Evolutionary conservation across 2,113 vertebrate genomes (phyloP).

Genomic region (Centrocercus urophasianus): DNA sequence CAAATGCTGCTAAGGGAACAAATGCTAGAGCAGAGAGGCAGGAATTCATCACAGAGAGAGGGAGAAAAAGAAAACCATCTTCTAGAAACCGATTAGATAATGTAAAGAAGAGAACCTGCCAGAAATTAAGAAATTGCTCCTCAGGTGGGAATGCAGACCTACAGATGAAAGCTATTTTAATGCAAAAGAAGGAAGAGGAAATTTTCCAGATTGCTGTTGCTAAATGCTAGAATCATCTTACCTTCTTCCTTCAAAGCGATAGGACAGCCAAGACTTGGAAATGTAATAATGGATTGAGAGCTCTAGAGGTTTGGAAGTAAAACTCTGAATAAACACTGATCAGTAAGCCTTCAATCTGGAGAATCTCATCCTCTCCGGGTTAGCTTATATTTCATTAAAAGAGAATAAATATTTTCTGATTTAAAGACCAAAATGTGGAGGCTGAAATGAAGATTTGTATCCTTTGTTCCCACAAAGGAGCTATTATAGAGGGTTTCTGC

Average conservation of each 20-base stretch:
- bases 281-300: neutral
- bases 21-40: neutral
- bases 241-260: neutral
- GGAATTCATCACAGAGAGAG: neutral
- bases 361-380: constrained; percentile 4
- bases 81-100: neutral
- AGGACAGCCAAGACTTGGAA: constrained; percentile 16
- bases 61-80: neutral
- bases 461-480: neutral
- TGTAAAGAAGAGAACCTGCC: neutral
- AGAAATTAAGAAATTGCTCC: neutral
- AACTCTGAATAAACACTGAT: neutral
- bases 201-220: neutral
- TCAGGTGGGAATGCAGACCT: neutral
- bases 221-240: neutral
- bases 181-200: neutral
- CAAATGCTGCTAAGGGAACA: neutral
- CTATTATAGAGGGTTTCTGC: neutral
- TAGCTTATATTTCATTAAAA: neutral
- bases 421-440: neutral
- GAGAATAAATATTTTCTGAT: constrained; percentile 26
- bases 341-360: neutral
- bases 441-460: neutral
- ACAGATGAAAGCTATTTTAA: neutral
- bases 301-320: constrained; percentile 20